Conservation (phyloP, 1,140 invertebrate genomes). For the Drosophila parvula region DNA sequence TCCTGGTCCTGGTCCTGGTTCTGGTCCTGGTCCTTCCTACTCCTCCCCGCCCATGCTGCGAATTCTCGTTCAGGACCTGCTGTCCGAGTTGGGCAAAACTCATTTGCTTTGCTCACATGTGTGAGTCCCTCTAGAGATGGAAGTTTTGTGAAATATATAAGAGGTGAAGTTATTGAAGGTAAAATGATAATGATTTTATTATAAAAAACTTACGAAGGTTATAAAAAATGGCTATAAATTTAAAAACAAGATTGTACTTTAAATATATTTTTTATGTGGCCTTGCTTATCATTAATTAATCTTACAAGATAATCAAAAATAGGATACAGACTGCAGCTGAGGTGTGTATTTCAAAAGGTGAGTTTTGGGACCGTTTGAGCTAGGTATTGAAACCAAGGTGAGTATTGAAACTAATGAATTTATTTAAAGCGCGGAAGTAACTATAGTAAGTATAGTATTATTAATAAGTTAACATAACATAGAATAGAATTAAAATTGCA, state of each 20-base stretch:
- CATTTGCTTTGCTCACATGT: slow-evolving; percentile 38
- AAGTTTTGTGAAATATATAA: background rate
- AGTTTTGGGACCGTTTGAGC: too few species aligned
- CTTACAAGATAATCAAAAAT: too few species aligned
- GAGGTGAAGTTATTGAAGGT: background rate
- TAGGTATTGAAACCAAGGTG: too few species aligned
- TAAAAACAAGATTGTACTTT: background rate
- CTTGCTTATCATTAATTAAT: too few species aligned
- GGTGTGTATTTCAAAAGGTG: too few species aligned
- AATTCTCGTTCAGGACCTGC: slow-evolving; percentile 33
- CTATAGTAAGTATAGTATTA: too few species aligned
- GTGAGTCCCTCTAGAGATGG: slow-evolving; percentile 43
- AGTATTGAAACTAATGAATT: too few species aligned
- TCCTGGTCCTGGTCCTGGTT: background rate
- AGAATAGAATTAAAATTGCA: too few species aligned
- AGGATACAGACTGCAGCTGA: too few species aligned
- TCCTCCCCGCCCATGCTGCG: background rate
- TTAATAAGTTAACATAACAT: too few species aligned
- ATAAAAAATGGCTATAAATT: background rate
- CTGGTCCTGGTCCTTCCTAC: background rate
- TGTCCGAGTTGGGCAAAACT: slow-evolving; percentile 53
- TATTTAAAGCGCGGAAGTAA: too few species aligned
- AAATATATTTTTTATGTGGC: too few species aligned
- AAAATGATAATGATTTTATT: background rate
- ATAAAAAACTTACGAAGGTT: background rate